Evolutionary conservation across 2,888 invertebrate species (phyloP), one percentile per base, ranked within the genome.

Genomic region (Gryllus longicercus): DNA sequence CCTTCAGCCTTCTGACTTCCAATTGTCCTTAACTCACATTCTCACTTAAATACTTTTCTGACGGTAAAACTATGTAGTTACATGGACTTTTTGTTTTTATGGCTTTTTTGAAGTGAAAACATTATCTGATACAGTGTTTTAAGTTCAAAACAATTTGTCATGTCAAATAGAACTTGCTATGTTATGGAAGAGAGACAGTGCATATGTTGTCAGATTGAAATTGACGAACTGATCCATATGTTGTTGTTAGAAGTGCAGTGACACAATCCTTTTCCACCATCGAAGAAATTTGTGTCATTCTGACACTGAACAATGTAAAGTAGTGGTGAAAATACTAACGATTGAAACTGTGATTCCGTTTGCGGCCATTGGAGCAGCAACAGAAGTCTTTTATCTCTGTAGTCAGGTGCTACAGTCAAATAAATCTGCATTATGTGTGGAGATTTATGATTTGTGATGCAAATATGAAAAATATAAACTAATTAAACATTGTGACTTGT

Each of bases 401-500:
- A 18, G n/a, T 14, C 63, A 5, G 63, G 63, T 63, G 63, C 63
- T 63, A 63, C 63, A 63, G 63, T 63, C 63, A 63, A 63, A 63
- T 63, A 63, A 63, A 63, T 63, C 63, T 63, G n/a, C 63, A 63
- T 63, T 18, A 14, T 63, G 11, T 63, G 63, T 63, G 63, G 63
- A 63, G 63, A 63, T 63, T 79, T 23, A 51, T 79, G 75, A 76
- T 23, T 79, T 79, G 76, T 79, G 76, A 79, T 79, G 79, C 76
- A 76, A 79, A 75, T 79, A 76, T 76, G 76, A 79, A 51, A 51
- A 75, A 79, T 76, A 79, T 79, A 76, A 79, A 79, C 79, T 51
- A 76, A 63, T 63, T 14, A 63, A 18, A 63, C 63, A 63, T n/a
- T 38, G 38, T 38, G 38, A 38, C 38, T 38, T 38, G 38, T 38